Conservation (phyloP, 2,888 invertebrate species). For the Chymomyza fuscimana region DNA sequence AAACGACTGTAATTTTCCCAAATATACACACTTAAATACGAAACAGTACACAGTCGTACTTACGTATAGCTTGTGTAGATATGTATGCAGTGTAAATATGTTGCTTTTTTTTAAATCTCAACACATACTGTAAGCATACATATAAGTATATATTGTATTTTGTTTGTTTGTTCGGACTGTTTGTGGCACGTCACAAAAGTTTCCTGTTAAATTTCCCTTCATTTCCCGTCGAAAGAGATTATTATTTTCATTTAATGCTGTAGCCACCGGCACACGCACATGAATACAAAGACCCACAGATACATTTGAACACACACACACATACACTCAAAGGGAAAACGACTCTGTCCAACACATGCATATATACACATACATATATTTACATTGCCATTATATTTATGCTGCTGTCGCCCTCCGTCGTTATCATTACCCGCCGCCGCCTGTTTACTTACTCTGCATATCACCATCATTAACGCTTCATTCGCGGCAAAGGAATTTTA, state of each 20-base stretch:
- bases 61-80: not conserved
- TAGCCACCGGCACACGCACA: constrained; percentile 36
- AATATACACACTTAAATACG: constrained; percentile 3
- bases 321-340: constrained; percentile 1
- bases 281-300: constrained; percentile 11
- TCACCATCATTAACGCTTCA: constrained; percentile 70
- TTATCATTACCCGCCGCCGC: constrained; percentile 15
- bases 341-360: not conserved
- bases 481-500: constrained; percentile 43
- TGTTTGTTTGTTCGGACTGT: constrained; percentile 58
- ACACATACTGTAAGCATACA: constrained; percentile 28
- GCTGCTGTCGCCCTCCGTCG: constrained; percentile 14
- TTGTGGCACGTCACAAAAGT: constrained; percentile 69
- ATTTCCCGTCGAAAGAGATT: constrained; percentile 68
- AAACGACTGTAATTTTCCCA: constrained; percentile 47
- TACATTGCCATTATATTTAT: constrained; percentile 44
- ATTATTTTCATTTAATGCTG: constrained; percentile 66
- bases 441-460: constrained; percentile 51
- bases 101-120: constrained; percentile 46
- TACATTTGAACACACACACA: constrained; percentile 10
- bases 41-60: not conserved
- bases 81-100: constrained; percentile 10
- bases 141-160: constrained; percentile 15
- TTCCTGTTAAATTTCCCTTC: constrained; percentile 75
- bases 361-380: constrained; percentile 15